Percentiles rank a stretch among this genome's conserved stretches.
Evolutionary conservation across 1,140 invertebrate genomes (phyloP).

Genomic region (Megalopta genalis): DNA sequence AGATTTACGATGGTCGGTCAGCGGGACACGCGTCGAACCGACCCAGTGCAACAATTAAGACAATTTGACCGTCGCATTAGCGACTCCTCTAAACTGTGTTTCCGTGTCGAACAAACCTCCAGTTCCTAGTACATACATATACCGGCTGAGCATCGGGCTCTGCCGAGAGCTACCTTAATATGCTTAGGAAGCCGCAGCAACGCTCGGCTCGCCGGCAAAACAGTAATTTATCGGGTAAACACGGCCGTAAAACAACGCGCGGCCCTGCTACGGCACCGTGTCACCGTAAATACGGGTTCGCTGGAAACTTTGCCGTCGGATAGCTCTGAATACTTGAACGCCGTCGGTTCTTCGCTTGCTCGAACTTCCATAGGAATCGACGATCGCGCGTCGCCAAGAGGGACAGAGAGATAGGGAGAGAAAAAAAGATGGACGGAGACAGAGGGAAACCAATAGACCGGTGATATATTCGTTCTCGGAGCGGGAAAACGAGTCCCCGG

Average conservation of each 20-base stretch:
- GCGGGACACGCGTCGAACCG: constrained; percentile 5
- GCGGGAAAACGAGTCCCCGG: neutral
- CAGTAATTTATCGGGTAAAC: constrained; percentile 62
- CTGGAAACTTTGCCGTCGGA: constrained; percentile 25
- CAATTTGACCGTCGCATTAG: constrained; percentile 42
- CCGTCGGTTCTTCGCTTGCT: neutral
- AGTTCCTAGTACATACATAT: neutral
- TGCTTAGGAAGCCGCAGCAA: constrained; percentile 51
- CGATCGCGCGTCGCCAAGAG: neutral
- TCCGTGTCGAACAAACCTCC: constrained; percentile 32
- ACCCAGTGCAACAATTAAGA: constrained; percentile 27
- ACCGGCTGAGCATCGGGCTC: constrained; percentile 3
- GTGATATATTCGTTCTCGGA: constrained; percentile 17
- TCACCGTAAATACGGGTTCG: constrained; percentile 37
- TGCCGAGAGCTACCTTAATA: constrained; percentile 39
- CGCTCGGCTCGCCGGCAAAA: constrained; percentile 49
- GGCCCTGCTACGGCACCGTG: constrained; percentile 16
- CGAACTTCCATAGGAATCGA: neutral
- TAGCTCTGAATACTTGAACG: constrained; percentile 7
- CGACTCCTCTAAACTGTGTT: constrained; percentile 45
- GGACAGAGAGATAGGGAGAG: neutral
- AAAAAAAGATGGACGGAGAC: neutral
- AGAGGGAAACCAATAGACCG: neutral
- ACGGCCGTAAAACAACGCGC: constrained; percentile 49
- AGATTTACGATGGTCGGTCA: constrained; percentile 20